phyloP scores from a whole-genome alignment of 1,140 invertebrate species.

The honey bee (Apis mellifera) region DNA sequence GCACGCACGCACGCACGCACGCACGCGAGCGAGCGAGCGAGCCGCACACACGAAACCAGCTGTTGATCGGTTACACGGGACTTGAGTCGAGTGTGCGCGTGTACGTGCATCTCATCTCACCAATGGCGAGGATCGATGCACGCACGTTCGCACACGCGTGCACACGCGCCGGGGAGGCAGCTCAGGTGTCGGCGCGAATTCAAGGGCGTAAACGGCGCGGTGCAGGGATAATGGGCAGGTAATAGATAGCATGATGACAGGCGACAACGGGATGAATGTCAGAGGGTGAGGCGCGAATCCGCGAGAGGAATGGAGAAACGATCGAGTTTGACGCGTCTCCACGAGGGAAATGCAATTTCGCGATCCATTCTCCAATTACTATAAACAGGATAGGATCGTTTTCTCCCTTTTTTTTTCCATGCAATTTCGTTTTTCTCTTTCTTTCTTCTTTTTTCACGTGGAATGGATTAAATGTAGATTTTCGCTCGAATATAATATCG shows the following conservation, averaged over 20 bases:
- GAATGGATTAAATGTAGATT: background rate
- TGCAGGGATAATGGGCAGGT: constrained; percentile 73
- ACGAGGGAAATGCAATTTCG: constrained; percentile 26
- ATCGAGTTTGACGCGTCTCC: constrained; percentile 26
- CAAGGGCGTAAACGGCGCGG: constrained; percentile 62
- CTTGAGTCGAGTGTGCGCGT: background rate
- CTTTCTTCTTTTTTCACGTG: background rate
- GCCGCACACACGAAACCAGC: background rate
- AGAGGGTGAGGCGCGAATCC: constrained; percentile 28
- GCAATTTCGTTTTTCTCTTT: background rate
- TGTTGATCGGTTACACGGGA: too few species aligned
- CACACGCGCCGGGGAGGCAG: constrained; percentile 11
- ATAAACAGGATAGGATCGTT: background rate
- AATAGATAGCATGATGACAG: constrained; percentile 75
- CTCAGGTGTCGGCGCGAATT: constrained; percentile 54
- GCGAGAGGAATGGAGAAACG: constrained; percentile 40
- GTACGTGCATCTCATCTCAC: background rate
- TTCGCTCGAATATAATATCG: background rate
- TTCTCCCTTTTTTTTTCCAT: background rate
- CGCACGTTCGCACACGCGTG: background rate
- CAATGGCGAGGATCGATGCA: constrained; percentile 11
- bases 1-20: background rate
- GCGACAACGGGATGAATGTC: constrained; percentile 55
- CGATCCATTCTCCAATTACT: background rate
- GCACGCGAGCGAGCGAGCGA: too few species aligned